Percentiles rank a stretch among this genome's conserved stretches.
phyloP scores from a whole-genome alignment of 64 coral and sea anemone genomes.

The Montipora foliosa region DNA sequence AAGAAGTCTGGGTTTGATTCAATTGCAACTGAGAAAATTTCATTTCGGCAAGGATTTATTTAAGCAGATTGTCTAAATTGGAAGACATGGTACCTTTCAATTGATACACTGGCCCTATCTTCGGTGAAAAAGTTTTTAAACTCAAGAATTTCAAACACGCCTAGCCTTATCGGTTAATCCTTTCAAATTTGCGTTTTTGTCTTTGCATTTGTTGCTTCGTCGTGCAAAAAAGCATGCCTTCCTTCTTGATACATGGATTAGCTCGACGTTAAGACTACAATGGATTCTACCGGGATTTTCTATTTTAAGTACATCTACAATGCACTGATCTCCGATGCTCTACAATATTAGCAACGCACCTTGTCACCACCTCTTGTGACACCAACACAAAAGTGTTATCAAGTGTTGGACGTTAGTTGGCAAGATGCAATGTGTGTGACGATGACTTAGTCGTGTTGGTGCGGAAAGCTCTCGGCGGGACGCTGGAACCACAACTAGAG shows the following conservation, averaged over 20 bases:
- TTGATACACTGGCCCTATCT: too few relatives aligned
- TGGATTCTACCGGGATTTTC: neutral
- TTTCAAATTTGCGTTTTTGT: neutral
- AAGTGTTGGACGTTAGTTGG: slow-evolving; percentile 2
- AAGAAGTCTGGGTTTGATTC: neutral
- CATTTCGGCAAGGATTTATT: too few relatives aligned
- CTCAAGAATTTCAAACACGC: neutral
- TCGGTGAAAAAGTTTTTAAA: neutral
- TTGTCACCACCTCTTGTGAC: slow-evolving; percentile 35
- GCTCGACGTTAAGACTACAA: neutral
- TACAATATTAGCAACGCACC: slow-evolving; percentile 3
- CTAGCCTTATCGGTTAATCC: neutral
- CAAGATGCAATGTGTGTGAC: neutral
- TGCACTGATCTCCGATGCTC: neutral
- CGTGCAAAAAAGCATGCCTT: neutral
- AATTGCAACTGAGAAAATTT: neutral
- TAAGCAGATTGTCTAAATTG: too few relatives aligned
- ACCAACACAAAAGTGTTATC: slow-evolving; percentile 27
- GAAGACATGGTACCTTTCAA: neutral
- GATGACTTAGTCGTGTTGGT: neutral
- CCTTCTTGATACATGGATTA: neutral
- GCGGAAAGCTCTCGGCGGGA: neutral
- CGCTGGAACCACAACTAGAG: neutral
- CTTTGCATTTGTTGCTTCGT: neutral
- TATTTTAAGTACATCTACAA: neutral